Base-by-base conservation (phyloP, 2,113 vertebrate species). In the Embiotoca jacksoni region DNA sequence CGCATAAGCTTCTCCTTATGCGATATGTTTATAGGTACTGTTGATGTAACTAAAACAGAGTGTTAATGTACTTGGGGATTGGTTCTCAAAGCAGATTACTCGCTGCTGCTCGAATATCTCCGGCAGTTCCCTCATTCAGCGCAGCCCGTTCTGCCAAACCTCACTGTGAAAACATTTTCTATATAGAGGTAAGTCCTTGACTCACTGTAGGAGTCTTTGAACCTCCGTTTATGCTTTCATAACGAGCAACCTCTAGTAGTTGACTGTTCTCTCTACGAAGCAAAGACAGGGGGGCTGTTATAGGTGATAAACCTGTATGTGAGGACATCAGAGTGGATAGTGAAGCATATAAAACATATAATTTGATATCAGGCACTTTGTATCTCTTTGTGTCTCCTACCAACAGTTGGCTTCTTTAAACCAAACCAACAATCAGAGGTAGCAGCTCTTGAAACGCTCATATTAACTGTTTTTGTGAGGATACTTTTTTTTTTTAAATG, bases 21-120 rank as follows among this genome's bases (percentile, higher is more conserved):
- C 15, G 30, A 33, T 23, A 23, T 46, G 33, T 55, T 50, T 47
- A 52, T n/a, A 55, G 32, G 15, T 54, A 14, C 13, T 46, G 15
- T 49, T 46, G 33, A 57, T 58, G 32, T 13, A 58, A 13, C 54
- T 69, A 23, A 33, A 49, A 70, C n/a, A 30, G 7, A 70, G 46
- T 35, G 13, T 30, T 30, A 16, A 30, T 55, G 32, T 55, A 35
- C 33, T n/a, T 36, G 6, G 52, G 57, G 50, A 63, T 63, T 30
- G 54, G 30, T 41, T 63, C 30, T 62, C 7, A 30, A 14, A 72
- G 15, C 61, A 6, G 37, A 63, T 23, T 39, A 31, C 31, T 30
- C 0, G 11, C 31, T 14, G 10, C 15, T 64, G 14, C 30, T 33
- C 23, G 23, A 23, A 23, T 23, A 23, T 23, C 23, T 23, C 23